Conservation (phyloP, 2,113 vertebrate genomes). For the Ageneiosus marmoratus region DNA sequence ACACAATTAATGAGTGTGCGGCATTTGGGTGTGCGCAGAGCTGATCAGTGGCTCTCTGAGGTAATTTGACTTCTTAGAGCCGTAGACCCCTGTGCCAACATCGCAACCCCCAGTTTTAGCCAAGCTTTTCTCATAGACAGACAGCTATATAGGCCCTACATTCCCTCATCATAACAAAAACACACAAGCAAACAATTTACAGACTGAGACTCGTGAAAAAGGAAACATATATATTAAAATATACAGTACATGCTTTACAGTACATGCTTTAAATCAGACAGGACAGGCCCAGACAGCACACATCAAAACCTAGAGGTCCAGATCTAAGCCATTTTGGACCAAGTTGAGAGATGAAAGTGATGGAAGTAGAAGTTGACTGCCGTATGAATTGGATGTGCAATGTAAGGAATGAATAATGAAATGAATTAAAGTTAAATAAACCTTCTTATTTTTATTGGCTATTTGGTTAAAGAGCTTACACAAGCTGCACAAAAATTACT, state of each 20-base stretch:
- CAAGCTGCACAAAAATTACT: not conserved
- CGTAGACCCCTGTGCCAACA: slow-evolving; percentile 84
- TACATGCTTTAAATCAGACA: not conserved
- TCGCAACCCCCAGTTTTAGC: slow-evolving; percentile 73
- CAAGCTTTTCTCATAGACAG: slow-evolving; percentile 87
- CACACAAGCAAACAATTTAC: slow-evolving; percentile 8
- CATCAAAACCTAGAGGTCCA: not conserved
- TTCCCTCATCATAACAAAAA: slow-evolving; percentile 78
- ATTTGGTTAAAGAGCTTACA: not conserved
- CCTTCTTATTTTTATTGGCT: not conserved
- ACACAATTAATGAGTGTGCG: slow-evolving; percentile 52
- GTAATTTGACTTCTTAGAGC: slow-evolving; percentile 93
- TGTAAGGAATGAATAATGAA: not conserved
- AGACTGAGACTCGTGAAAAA: not conserved
- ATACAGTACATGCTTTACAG: too few relatives aligned
- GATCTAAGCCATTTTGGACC: not conserved
- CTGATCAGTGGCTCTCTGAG: slow-evolving; percentile 86
- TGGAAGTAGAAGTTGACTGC: not conserved
- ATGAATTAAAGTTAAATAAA: not conserved
- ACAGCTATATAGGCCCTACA: slow-evolving; percentile 87
- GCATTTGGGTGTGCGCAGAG: slow-evolving; percentile 60
- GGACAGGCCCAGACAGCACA: not conserved
- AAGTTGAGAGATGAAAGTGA: not conserved
- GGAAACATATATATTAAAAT: not conserved
- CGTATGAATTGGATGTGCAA: not conserved